Percentiles rank a stretch among this genome's conserved stretches.
Evolutionary conservation across 2,888 invertebrate genomes (phyloP).

Genomic region (Smittia sp.): DNA sequence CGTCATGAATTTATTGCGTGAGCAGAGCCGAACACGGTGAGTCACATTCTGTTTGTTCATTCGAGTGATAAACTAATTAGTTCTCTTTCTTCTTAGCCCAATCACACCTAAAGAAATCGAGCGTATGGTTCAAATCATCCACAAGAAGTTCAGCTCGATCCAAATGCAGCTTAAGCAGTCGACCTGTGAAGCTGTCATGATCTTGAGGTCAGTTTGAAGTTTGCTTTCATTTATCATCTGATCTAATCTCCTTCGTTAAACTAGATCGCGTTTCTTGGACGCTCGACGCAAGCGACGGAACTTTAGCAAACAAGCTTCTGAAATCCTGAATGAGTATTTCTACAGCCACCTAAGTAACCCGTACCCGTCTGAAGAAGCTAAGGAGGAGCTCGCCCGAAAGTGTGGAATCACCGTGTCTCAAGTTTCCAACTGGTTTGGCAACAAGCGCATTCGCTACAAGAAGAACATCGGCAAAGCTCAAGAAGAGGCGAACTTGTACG

Average conservation of each 20-base stretch:
- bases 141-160: conserved; percentile 96
- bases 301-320: conserved; percentile 99
- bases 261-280: conserved; percentile 65
- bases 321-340: conserved; percentile 99
- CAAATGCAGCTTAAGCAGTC: conserved; percentile 99
- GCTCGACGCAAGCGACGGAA: conserved; percentile 90
- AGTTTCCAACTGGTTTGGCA: conserved; percentile 99
- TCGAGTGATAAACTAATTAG: not conserved
- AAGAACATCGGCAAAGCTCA: conserved; percentile 99
- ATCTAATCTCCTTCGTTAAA: conserved; percentile 41
- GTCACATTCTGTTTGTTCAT: not conserved
- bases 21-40: conserved; percentile 85
- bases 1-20: conserved; percentile 94
- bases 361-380: conserved; percentile 99
- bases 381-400: conserved; percentile 98
- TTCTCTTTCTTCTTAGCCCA: conserved; percentile 59
- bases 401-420: conserved; percentile 94
- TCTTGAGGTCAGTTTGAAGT: conserved; percentile 69
- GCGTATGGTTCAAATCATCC: conserved; percentile 97
- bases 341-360: conserved; percentile 99
- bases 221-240: not conserved
- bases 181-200: conserved; percentile 99
- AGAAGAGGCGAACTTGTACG: conserved; percentile 98
- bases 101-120: conserved; percentile 99
- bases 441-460: conserved; percentile 99